A percentile compares a stretch with the other conserved stretches of the same genome.
phyloP scores from a whole-genome alignment of 1,140 invertebrate species.

The Anadara kagoshimensis region DNA sequence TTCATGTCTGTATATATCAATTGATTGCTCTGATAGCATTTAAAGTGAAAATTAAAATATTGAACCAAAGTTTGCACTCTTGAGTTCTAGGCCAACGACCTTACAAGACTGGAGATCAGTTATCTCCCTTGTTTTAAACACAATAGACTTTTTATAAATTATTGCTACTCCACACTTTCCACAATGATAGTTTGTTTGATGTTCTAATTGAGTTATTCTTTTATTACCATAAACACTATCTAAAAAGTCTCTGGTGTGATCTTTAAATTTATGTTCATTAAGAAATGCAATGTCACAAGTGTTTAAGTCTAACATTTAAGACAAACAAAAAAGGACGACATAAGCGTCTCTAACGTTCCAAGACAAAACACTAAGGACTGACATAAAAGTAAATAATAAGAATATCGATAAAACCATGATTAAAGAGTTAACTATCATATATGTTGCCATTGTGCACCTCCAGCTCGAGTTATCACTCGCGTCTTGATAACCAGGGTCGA shows the following conservation, averaged over 20 bases:
- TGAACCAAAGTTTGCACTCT: not conserved
- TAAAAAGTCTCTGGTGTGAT: not conserved
- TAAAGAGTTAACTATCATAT: no score
- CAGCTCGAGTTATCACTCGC: no score
- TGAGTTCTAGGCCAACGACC: slow-evolving; percentile 4
- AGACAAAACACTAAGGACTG: not conserved
- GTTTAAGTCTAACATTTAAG: not conserved
- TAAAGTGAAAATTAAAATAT: not conserved
- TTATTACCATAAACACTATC: not conserved
- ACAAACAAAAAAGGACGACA: slow-evolving; percentile 5
- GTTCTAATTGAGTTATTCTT: not conserved
- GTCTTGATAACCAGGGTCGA: no score
- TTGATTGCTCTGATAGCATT: not conserved
- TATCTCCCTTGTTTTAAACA: not conserved
- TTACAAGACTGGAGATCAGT: not conserved
- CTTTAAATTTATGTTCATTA: slow-evolving; percentile 14
- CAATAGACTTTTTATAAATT: not conserved
- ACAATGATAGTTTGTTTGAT: not conserved
- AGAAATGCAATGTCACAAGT: slow-evolving; percentile 4
- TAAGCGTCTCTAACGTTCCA: slow-evolving; percentile 17
- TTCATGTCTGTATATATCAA: slow-evolving; percentile 3
- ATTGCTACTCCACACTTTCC: slow-evolving; percentile 7
- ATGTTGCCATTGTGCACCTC: no score
- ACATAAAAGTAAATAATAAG: no score
- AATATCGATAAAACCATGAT: no score